Evolutionary conservation across 2,888 invertebrate genomes (phyloP).

Genomic region (Cryptocephalus primarius): DNA sequence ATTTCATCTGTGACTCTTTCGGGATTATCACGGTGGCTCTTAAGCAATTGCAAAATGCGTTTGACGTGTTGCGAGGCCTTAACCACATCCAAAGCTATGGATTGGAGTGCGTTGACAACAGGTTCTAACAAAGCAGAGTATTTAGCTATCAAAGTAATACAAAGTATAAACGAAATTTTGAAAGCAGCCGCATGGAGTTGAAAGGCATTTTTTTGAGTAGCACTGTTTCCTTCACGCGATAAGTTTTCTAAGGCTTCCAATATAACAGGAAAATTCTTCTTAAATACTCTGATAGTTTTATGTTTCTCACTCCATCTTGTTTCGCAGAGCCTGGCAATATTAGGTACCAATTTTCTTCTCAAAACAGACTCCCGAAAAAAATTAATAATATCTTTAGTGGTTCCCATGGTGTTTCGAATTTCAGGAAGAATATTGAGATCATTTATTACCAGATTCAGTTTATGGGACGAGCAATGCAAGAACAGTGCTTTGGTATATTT

Average conservation of each 20-base stretch:
- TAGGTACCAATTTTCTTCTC: conserved; percentile 18
- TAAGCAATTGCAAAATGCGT: conserved; percentile 1
- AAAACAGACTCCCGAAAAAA: conserved; percentile 14
- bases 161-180: conserved; percentile 5
- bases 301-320: conserved; percentile 19
- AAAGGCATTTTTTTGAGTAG: conserved; percentile 10
- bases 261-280: conserved; percentile 6
- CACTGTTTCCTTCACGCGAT: conserved; percentile 7
- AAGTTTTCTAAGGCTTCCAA: conserved; percentile 8
- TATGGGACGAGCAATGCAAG: conserved; percentile 9
- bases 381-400: background rate
- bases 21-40: conserved; percentile 4
- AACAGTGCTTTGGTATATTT: conserved; percentile 7
- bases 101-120: conserved; percentile 4
- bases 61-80: conserved; percentile 3
- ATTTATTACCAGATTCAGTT: conserved; percentile 10
- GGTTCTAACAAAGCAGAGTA: conserved; percentile 5
- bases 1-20: conserved; percentile 2
- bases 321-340: conserved; percentile 20
- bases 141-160: conserved; percentile 5
- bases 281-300: conserved; percentile 7
- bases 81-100: conserved; percentile 4
- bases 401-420: conserved; percentile 3
- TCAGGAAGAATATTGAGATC: conserved; percentile 3
- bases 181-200: conserved; percentile 8